These are phyloP conservation scores for Spheniscus mendiculus DNA, from an alignment of 2,113 vertebrate species.

Conservation along the genomic window DNA sequence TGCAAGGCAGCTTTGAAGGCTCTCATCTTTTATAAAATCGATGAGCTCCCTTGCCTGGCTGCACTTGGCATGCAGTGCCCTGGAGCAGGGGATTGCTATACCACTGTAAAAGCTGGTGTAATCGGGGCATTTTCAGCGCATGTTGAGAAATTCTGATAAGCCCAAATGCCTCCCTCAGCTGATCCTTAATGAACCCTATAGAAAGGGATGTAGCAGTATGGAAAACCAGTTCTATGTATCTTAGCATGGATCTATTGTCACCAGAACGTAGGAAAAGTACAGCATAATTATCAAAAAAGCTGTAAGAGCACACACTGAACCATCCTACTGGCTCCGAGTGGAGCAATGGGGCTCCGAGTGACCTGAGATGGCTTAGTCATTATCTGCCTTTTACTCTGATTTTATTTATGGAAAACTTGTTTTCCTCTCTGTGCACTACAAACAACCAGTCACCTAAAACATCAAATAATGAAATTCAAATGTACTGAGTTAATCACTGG, in stretches of 20 bases:
- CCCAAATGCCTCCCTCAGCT: background rate
- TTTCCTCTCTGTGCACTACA: constrained; percentile 15
- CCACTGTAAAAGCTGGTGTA: background rate
- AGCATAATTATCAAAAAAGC: background rate
- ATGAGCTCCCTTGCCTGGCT: background rate
- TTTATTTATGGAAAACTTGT: constrained; percentile 55
- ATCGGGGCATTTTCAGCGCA: background rate
- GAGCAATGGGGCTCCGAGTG: background rate
- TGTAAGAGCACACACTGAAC: background rate
- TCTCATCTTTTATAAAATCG: background rate
- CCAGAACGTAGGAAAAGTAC: background rate
- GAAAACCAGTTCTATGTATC: background rate
- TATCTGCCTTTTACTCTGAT: constrained; percentile 16
- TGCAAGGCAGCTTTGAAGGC: background rate
- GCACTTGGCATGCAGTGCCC: fast-evolving
- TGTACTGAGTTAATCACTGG: constrained; percentile 51
- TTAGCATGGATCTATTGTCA: background rate
- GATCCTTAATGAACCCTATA: background rate
- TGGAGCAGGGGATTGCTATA: background rate
- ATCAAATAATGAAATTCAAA: constrained; percentile 65
- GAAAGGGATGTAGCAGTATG: background rate
- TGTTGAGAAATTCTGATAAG: background rate
- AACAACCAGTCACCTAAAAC: constrained; percentile 55
- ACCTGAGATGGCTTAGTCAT: background rate
- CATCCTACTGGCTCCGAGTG: background rate